phyloP scores from a whole-genome alignment of 1,140 invertebrate genomes.

The Octopus sinensis region DNA sequence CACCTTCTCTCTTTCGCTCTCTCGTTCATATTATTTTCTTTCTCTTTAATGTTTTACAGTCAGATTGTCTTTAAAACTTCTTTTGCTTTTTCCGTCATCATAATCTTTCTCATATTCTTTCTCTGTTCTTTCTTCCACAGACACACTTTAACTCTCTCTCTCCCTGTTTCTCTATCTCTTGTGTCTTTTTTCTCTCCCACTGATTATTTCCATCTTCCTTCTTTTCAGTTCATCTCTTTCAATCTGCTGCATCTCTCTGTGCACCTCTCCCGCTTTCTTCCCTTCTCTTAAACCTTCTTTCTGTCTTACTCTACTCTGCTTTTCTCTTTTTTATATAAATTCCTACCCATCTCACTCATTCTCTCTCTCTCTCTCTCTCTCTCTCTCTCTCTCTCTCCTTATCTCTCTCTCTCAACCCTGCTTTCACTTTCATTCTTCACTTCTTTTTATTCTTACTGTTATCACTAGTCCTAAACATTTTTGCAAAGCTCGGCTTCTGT shows the following conservation, averaged over 20 bases:
- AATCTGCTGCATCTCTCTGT: too few relatives aligned
- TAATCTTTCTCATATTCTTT: too few relatives aligned
- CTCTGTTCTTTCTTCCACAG: neutral
- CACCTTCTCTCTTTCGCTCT: neutral
- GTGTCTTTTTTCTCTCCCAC: neutral
- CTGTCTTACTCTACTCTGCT: neutral
- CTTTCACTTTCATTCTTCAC: neutral
- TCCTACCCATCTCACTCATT: neutral
- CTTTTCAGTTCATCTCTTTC: too few relatives aligned
- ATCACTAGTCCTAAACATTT: too few relatives aligned
- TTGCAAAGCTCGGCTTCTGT: too few relatives aligned
- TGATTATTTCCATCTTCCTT: too few relatives aligned
- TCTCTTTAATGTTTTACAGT: neutral
- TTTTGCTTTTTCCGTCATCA: neutral
- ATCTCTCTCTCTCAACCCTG: neutral
- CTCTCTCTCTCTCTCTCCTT: neutral
- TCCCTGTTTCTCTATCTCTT: neutral
- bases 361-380: neutral
- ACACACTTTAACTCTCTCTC: neutral
- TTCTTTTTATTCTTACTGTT: neutral
- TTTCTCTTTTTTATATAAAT: neutral
- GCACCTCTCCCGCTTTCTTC: neutral
- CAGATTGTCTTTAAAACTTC: neutral
- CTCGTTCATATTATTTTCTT: neutral
- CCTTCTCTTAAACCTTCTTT: neutral